These are phyloP conservation scores for Euspilapteryx auroguttella DNA, from an alignment of 2,888 invertebrate genomes.

Conservation along the genomic window DNA sequence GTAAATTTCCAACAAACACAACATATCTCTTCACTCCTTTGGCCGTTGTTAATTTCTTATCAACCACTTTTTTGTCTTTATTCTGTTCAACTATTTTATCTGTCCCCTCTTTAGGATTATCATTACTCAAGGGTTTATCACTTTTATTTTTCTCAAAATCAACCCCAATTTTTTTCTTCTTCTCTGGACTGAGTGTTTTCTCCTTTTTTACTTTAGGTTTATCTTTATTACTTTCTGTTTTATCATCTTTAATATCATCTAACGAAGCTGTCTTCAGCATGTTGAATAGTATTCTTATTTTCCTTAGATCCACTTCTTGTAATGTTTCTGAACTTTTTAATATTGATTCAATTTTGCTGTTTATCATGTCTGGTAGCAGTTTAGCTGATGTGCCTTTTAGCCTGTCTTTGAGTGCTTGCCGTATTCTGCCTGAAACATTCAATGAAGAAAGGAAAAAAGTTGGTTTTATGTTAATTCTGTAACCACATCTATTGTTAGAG, in stretches of 20 bases:
- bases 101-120: conserved; percentile 7
- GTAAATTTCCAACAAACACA: conserved; percentile 46
- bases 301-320: conserved; percentile 27
- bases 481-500: no score
- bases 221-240: background rate
- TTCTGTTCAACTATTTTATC: conserved; percentile 10
- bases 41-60: no score
- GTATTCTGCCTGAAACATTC: conserved; percentile 33
- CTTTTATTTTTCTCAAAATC: no score
- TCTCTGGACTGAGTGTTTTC: no score
- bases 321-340: conserved; percentile 16
- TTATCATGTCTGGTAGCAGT: conserved; percentile 31
- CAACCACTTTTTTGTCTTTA: conserved; percentile 6
- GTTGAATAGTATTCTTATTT: conserved; percentile 36
- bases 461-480: no score
- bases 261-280: conserved; percentile 23
- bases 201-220: no score
- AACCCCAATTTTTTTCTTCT: no score
- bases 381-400: conserved; percentile 24
- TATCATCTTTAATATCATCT: conserved; percentile 1
- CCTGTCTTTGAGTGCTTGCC: conserved; percentile 24
- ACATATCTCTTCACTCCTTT: conserved; percentile 47
- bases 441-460: no score
- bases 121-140: background rate
- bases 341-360: conserved; percentile 27